Evolutionary conservation across 2,888 invertebrate species (phyloP), one percentile per base, ranked within the genome.

Genomic region (Apotomis turbidana): DNA sequence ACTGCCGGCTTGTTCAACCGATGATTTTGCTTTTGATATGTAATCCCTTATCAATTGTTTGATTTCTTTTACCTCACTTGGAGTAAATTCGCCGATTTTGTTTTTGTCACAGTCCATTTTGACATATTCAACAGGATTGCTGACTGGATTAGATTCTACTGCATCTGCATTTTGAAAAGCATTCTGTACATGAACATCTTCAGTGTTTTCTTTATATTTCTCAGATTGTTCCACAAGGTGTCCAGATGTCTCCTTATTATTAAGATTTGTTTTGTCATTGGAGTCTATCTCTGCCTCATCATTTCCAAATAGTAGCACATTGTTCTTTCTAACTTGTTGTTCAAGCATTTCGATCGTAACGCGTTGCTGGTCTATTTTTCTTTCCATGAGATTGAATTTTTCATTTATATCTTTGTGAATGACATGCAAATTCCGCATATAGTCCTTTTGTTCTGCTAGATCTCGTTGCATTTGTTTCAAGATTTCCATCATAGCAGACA

Each of bases 261-360:
- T 27, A 55, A 27, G 13, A 27, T 15, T 9, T 4, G 55, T 10
- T 3, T 55, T 4, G 4, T 55, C 15, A 8, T 55, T 27, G 3
- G 0, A 27, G 8, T 15, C 27, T 3, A 8, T 55, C 27, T 55
- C 55, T 55, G 27, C 6, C 4, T 41, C 27, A 3, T 55, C 55
- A 27, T 55, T 15, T 3, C 27, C 55, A 55, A 55, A 55, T 55
- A 55, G 55, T 27, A 55, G 9, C 55, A 27, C 27, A 55, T 55
- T 55, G 27, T 55, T 55, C 27, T 55, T 55, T 6, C 55, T 15
- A 8, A 55, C 27, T 27, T 59, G 59, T 3, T 44, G n/a, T 9
- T 59, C 59, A 13, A 59, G 59, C 44, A n/a, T 59, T 41, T 59
- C 15, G 13, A 44, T 59, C 13, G 44, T 59, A n/a, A 8, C 59